These are phyloP conservation scores for Pteromalus puparum DNA, from an alignment of 1,140 invertebrate species.

Conservation along the genomic window DNA sequence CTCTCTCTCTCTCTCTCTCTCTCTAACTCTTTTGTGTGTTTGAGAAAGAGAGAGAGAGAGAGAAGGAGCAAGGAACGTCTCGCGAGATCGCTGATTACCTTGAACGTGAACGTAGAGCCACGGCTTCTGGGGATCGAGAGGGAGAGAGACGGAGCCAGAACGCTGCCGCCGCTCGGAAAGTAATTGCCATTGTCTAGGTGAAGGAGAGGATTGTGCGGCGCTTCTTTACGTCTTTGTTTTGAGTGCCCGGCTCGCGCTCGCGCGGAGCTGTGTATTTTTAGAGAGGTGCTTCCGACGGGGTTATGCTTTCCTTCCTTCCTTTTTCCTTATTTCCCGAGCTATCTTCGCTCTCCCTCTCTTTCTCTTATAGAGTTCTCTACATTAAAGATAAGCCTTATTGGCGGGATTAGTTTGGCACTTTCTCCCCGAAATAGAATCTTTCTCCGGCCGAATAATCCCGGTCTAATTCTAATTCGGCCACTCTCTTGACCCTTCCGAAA, in stretches of 20 bases:
- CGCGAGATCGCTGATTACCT: constrained; percentile 39
- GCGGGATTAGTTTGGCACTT: background rate
- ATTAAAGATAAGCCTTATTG: background rate
- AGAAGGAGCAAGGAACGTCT: background rate
- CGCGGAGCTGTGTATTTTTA: constrained; percentile 5
- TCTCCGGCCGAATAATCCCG: too few species aligned
- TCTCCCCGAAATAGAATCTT: background rate
- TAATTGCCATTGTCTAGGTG: constrained; percentile 39
- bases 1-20: too few species aligned
- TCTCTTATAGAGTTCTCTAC: background rate
- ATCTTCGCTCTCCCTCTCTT: background rate
- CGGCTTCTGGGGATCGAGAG: constrained; percentile 11
- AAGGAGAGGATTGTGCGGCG: constrained; percentile 11
- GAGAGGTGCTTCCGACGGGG: background rate
- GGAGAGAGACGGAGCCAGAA: background rate
- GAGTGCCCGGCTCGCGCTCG: background rate
- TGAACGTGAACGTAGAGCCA: constrained; percentile 36
- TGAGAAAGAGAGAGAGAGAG: too few species aligned
- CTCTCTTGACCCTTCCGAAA: background rate
- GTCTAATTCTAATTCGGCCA: too few species aligned
- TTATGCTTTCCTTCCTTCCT: background rate
- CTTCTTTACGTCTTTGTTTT: constrained; percentile 8
- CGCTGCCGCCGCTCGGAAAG: background rate
- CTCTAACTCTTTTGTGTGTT: background rate
- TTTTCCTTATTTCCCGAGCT: background rate